Evolutionary conservation across 2,797 vertebrate species (phyloP), one percentile per base, ranked within the genome.

Genomic region (Petrocephalus sullivani): DNA sequence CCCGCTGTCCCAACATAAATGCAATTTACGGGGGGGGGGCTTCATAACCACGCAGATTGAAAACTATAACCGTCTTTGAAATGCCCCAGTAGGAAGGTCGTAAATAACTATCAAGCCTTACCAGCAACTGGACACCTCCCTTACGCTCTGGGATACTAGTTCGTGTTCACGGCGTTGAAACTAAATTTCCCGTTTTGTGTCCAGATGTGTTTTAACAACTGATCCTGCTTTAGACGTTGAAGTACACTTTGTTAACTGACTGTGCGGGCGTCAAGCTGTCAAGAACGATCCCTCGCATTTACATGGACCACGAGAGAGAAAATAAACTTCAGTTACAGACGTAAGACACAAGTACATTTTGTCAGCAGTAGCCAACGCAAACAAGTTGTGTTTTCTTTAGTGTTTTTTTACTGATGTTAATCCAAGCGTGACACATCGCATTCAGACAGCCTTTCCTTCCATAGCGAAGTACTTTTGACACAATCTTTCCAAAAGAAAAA

Each of bases 31-130:
- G 67, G 64, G 81, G 28, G 28, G 85, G 53, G 41, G 60, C 84
- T 87, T 88, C 84, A 88, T 89, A 89, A 81, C 83, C 83, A 86
- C 64, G 87, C 87, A 88, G 84, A 88, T 82, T 89, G 87, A 88
- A 87, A 89, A 85, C 87, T 85, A 88, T 88, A 84, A 88, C 89
- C 60, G 57, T 86, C 87, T 88, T 75, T 88, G 46, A 86, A 67
- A 89, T 86, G 53, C 84, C 87, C 87, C 54, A 61, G 82, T 28
- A 64, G 56, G 8, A 86, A 56, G 84, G 64, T 21, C 49, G 71
- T 89, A 88, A 81, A 53, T 89, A 85, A 87, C 89, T 88, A 56
- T 78, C 81, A 81, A 88, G n/a, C 75, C 37, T 23, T 53, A 23
- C 4, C 54, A 71, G 82, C 61, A 33, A n/a, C 82, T 85, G 82